Conservation (phyloP, 2,113 vertebrate species). For the Sorex fumeus region DNA sequence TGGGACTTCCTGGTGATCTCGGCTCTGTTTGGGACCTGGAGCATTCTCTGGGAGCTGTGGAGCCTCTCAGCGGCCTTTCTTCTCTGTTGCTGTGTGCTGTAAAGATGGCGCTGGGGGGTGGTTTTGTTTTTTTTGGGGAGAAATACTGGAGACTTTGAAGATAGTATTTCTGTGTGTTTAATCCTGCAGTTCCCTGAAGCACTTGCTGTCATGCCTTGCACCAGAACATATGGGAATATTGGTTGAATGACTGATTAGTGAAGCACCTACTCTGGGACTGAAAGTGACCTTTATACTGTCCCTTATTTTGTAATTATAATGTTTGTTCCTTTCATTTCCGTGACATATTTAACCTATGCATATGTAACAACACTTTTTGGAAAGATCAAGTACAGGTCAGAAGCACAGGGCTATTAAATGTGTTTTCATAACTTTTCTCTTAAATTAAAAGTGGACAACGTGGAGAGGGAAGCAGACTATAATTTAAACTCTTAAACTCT, state of each 20-base stretch:
- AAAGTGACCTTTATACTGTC: neutral
- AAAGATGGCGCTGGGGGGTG: too few relatives aligned
- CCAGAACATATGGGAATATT: neutral
- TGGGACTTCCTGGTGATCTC: too few relatives aligned
- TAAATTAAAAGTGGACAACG: constrained; percentile 2
- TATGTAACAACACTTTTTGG: constrained; percentile 28
- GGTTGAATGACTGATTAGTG: neutral
- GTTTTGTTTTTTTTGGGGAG: neutral
- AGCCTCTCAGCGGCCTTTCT: too few relatives aligned
- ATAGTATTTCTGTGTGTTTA: neutral
- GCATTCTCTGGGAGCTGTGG: too few relatives aligned
- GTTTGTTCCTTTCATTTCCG: neutral
- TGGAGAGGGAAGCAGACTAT: neutral
- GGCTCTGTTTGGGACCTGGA: too few relatives aligned
- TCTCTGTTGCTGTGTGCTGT: too few relatives aligned
- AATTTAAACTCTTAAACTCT: neutral
- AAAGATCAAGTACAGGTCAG: constrained; percentile 25
- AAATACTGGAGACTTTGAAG: neutral
- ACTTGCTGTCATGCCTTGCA: neutral
- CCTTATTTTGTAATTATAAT: constrained; percentile 6
- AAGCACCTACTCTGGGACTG: neutral
- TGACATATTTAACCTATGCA: constrained; percentile 15
- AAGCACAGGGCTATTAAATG: neutral
- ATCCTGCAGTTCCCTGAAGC: constrained; percentile 12
- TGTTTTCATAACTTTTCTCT: neutral